Evolutionary conservation across 2,797 vertebrate species (phyloP).

Genomic region (Eospalax fontanierii): DNA sequence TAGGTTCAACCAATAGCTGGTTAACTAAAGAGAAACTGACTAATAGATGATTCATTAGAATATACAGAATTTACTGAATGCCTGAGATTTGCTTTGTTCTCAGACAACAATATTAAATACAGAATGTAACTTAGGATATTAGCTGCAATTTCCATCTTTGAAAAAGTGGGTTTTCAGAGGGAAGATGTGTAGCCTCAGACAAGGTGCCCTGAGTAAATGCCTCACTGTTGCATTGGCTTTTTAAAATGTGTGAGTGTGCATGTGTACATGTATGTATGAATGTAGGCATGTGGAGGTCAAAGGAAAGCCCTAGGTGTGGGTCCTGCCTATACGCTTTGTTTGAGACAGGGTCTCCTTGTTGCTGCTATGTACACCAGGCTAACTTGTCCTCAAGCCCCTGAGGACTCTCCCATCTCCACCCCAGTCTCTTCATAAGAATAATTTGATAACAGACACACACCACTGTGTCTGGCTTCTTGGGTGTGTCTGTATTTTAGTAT

Average conservation of each 20-base stretch:
- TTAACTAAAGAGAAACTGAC: background rate
- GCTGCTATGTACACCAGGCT: background rate
- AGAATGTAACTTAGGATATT: background rate
- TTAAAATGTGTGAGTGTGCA: background rate
- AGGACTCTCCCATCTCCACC: background rate
- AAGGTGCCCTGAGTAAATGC: background rate
- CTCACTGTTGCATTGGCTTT: background rate
- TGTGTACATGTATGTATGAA: background rate
- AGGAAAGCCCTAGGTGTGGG: background rate
- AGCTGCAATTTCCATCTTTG: slow-evolving; percentile 13
- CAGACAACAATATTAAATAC: background rate
- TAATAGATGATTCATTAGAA: background rate
- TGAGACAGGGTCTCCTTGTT: background rate
- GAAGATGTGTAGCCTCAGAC: background rate
- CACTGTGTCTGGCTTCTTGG: background rate
- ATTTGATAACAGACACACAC: background rate
- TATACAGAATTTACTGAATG: slow-evolving; percentile 25
- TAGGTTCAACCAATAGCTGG: background rate
- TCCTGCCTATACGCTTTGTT: background rate
- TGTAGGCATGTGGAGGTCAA: background rate
- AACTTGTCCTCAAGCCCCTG: background rate
- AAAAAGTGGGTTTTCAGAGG: slow-evolving; percentile 9
- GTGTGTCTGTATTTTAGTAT: no score
- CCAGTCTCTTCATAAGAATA: background rate
- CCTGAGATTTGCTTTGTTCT: background rate